A percentile compares a stretch with the other conserved stretches of the same genome.
These are phyloP conservation scores for Girardia tigrina DNA, from an alignment of 2,888 invertebrate species.

Conservation along the genomic window DNA sequence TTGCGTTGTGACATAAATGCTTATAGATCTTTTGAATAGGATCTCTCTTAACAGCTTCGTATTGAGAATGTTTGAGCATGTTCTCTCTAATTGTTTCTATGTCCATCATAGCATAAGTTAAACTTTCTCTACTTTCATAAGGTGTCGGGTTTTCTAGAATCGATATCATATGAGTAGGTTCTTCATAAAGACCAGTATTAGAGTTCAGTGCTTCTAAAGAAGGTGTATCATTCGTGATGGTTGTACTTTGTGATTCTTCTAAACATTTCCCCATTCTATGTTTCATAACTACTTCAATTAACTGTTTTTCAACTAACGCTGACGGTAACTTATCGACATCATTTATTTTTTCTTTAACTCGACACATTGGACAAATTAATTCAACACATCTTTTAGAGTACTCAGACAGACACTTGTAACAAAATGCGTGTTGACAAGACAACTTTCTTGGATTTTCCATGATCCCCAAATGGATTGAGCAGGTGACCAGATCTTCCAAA, in stretches of 20 bases:
- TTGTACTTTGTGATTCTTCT: background rate
- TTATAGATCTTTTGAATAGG: background rate
- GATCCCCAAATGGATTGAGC: background rate
- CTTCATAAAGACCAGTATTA: background rate
- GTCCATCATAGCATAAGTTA: background rate
- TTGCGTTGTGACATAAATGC: background rate
- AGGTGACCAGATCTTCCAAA: background rate
- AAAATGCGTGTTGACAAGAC: background rate
- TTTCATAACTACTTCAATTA: background rate
- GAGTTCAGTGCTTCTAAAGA: background rate
- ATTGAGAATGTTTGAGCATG: background rate
- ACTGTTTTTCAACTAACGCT: background rate
- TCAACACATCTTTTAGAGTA: background rate
- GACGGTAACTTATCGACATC: background rate
- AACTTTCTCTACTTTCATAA: background rate
- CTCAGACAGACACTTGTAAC: background rate
- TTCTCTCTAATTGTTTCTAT: background rate
- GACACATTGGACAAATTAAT: background rate
- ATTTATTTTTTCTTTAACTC: background rate
- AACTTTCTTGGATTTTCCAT: background rate
- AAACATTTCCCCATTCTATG: background rate
- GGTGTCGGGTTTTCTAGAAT: background rate
- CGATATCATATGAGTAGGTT: background rate
- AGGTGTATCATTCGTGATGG: too few species aligned
- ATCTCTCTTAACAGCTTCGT: background rate